Conservation (phyloP, 2,888 invertebrate species). For the Acronicta aceris region DNA sequence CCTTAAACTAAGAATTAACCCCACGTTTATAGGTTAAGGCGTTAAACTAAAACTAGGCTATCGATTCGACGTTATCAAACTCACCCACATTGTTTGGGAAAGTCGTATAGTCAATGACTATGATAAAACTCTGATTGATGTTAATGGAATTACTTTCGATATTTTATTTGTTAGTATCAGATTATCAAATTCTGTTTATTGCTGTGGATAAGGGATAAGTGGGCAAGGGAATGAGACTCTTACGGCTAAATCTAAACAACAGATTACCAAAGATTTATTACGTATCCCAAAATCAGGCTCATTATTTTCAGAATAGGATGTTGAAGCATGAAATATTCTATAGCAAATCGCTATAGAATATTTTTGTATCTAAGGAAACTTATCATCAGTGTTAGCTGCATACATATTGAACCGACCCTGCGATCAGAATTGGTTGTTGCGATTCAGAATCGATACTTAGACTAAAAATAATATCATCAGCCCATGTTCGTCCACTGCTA, state of each 20-base stretch:
- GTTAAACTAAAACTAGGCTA: conserved; percentile 51
- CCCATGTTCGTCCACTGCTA: too few relatives aligned
- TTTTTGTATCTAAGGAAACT: too few relatives aligned
- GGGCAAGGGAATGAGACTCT: too few relatives aligned
- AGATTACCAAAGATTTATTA: too few relatives aligned
- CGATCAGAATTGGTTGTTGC: conserved; percentile 24
- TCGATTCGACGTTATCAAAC: conserved; percentile 45
- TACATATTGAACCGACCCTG: conserved; percentile 23
- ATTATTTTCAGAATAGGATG: too few relatives aligned
- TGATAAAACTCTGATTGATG: conserved; percentile 21
- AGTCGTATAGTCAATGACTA: conserved; percentile 29
- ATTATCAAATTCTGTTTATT: conserved; percentile 9
- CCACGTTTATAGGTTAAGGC: conserved; percentile 28
- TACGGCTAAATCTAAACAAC: too few relatives aligned
- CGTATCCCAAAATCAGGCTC: too few relatives aligned
- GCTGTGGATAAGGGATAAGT: not conserved
- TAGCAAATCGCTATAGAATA: too few relatives aligned
- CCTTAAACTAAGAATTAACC: conserved; percentile 26
- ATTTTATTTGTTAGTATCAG: conserved; percentile 9
- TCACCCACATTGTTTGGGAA: conserved; percentile 23
- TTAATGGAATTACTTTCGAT: conserved; percentile 35
- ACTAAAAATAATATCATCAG: too few relatives aligned
- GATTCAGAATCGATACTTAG: not conserved
- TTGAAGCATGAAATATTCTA: too few relatives aligned
- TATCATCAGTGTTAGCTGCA: conserved; percentile 18